These are phyloP conservation scores for Euura saliciscinereae DNA, from an alignment of 1,140 invertebrate species.

Conservation along the genomic window DNA sequence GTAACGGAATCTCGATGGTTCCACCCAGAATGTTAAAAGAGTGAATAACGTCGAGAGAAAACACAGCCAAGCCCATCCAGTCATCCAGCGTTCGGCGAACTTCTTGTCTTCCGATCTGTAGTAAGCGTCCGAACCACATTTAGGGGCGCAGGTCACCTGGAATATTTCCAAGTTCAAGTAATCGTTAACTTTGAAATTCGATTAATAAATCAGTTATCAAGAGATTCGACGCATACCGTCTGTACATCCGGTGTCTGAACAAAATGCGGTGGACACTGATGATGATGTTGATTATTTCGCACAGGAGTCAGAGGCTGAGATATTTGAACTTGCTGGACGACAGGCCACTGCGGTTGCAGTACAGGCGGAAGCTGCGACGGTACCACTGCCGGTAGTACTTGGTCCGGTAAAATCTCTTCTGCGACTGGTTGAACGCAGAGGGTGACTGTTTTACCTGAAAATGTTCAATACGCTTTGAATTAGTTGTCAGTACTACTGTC, in stretches of 20 bases:
- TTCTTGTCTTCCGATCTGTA: conserved; percentile 76
- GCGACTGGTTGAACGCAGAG: conserved; percentile 51
- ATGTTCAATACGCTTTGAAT: too few relatives aligned
- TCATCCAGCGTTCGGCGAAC: conserved; percentile 81
- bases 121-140: conserved; percentile 73
- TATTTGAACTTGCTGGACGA: conserved; percentile 34
- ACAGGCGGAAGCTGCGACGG: conserved; percentile 9
- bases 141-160: conserved; percentile 62
- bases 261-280: conserved; percentile 59
- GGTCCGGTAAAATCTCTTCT: conserved; percentile 39
- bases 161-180: conserved; percentile 17
- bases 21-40: conserved; percentile 87
- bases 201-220: conserved; percentile 28
- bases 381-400: conserved; percentile 29
- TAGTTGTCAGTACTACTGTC: too few relatives aligned
- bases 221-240: conserved; percentile 32
- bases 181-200: background rate
- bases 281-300: conserved; percentile 39
- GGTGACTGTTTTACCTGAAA: conserved; percentile 39
- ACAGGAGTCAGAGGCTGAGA: conserved; percentile 33
- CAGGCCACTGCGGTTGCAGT: conserved; percentile 41
- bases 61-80: conserved; percentile 83
- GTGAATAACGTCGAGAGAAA: conserved; percentile 85
- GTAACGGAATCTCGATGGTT: conserved; percentile 81
- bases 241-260: conserved; percentile 54